phyloP scores from a whole-genome alignment of 2,797 vertebrate species.

The Bovichtus diacanthus region DNA sequence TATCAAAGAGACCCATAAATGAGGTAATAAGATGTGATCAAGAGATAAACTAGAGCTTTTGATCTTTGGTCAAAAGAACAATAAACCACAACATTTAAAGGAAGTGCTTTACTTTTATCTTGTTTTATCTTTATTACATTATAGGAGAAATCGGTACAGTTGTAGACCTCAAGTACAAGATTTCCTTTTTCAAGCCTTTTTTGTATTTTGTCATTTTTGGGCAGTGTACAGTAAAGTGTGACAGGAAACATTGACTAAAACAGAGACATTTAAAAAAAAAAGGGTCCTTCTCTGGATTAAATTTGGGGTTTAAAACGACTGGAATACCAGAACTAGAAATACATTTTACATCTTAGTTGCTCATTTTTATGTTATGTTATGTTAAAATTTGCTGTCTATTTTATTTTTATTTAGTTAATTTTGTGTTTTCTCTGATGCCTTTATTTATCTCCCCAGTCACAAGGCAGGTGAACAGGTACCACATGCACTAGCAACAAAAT shows the following conservation, averaged over 20 bases:
- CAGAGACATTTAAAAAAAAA: neutral
- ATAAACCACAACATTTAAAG: neutral
- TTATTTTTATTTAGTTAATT: neutral
- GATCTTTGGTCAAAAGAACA: constrained; percentile 25
- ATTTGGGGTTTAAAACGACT: neutral
- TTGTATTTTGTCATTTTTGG: neutral
- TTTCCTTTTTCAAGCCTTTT: neutral
- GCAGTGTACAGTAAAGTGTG: neutral
- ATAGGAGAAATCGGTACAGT: neutral
- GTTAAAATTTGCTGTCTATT: neutral
- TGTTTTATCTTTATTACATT: neutral
- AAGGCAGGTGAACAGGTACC: neutral
- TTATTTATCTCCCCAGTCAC: neutral
- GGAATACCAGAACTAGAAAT: neutral
- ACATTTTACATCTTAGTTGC: neutral
- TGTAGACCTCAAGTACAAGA: neutral
- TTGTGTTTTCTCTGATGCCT: neutral
- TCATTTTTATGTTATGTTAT: neutral
- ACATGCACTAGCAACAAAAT: neutral
- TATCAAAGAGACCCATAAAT: constrained; percentile 36
- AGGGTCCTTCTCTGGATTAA: neutral
- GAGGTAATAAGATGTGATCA: constrained; percentile 22
- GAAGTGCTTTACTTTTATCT: neutral
- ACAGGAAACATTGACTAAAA: neutral
- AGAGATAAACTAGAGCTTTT: constrained; percentile 40